Conservation (phyloP, 1,140 invertebrate genomes). For the Rhizoglyphus robini region DNA sequence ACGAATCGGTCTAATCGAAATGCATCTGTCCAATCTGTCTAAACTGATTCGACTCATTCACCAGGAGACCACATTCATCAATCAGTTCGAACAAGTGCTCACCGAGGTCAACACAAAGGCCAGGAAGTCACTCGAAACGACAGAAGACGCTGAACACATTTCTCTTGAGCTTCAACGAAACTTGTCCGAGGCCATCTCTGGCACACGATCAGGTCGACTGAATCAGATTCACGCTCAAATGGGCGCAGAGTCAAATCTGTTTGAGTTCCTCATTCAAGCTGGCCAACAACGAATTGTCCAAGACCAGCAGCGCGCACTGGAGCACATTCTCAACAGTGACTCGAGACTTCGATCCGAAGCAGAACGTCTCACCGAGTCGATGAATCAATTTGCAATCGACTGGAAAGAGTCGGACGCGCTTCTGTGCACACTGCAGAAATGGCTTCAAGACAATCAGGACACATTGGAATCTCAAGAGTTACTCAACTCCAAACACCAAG, state of each 20-base stretch:
- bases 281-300: background rate
- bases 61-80: background rate
- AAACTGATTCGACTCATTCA: background rate
- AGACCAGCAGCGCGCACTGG: background rate
- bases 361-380: background rate
- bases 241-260: background rate
- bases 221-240: background rate
- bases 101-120: background rate
- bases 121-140: background rate
- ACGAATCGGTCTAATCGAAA: background rate
- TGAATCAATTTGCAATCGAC: background rate
- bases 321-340: background rate
- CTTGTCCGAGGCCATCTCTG: background rate
- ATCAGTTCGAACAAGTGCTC: too few relatives aligned
- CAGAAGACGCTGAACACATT: background rate
- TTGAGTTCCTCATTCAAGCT: background rate
- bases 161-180: background rate
- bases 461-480: background rate
- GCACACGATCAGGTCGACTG: background rate
- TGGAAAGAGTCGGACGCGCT: background rate
- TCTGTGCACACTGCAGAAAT: background rate
- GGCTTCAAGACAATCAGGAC: background rate
- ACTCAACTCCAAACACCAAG: background rate
- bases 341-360: background rate
- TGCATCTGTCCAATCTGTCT: background rate